Evolutionary conservation across 2,113 vertebrate genomes (phyloP).

Genomic region (Pluvialis apricaria): DNA sequence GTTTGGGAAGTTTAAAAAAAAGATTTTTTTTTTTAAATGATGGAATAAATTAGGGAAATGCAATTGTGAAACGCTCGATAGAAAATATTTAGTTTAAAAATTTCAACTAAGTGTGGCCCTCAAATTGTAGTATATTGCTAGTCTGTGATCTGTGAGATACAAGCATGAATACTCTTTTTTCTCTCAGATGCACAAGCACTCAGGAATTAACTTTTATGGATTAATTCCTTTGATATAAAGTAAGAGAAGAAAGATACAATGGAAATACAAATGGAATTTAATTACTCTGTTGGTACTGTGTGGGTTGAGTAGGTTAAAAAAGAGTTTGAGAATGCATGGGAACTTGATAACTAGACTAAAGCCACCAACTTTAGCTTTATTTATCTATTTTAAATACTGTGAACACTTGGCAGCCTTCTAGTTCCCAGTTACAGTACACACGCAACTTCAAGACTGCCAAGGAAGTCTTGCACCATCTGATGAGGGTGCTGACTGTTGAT

Average conservation of each 20-base stretch:
- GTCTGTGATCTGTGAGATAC: not conserved
- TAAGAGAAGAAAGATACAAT: not conserved
- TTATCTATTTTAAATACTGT: not conserved
- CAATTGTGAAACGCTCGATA: not conserved
- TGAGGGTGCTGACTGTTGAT: not conserved
- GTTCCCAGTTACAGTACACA: not conserved
- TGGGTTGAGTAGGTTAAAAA: not conserved
- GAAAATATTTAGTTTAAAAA: not conserved
- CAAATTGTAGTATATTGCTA: not conserved
- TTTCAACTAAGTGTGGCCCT: accelerated
- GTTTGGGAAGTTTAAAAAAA: not conserved
- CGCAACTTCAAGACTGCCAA: not conserved
- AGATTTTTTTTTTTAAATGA: not conserved
- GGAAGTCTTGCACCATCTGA: not conserved
- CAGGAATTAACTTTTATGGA: not conserved
- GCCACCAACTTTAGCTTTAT: not conserved
- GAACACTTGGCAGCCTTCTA: not conserved
- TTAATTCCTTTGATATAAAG: not conserved
- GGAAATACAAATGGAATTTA: not conserved
- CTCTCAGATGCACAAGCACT: not conserved
- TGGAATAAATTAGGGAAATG: not conserved
- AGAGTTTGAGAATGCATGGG: not conserved
- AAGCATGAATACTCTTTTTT: not conserved
- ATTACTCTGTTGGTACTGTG: not conserved
- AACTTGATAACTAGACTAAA: not conserved